A percentile compares a stretch with the other conserved stretches of the same genome.
These are phyloP conservation scores for Prunella strophiata DNA, from an alignment of 2,797 vertebrate species.

Conservation along the genomic window DNA sequence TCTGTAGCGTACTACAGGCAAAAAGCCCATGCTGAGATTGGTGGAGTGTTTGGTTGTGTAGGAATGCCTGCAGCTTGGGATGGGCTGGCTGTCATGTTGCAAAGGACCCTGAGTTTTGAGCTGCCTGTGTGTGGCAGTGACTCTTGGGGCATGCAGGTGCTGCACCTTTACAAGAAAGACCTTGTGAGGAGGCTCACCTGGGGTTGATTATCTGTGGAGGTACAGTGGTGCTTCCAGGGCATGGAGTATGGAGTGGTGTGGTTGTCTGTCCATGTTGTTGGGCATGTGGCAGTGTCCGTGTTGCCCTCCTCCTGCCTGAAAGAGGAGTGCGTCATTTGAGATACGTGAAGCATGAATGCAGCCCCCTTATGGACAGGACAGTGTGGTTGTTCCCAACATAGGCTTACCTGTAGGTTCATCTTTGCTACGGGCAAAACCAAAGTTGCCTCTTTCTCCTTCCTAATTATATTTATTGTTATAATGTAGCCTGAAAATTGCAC, in stretches of 20 bases:
- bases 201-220: not conserved
- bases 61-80: not conserved
- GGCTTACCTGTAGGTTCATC: not conserved
- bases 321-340: not conserved
- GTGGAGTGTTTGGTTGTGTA: fast-evolving
- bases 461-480: not conserved
- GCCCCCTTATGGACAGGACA: too few species aligned
- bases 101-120: not conserved
- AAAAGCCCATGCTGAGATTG: not conserved
- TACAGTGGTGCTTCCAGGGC: fast-evolving
- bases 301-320: not conserved
- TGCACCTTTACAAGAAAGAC: not conserved
- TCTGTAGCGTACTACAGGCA: not conserved
- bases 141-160: fast-evolving
- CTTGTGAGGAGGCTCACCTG: not conserved
- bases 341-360: not conserved
- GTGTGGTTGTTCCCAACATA: fast-evolving
- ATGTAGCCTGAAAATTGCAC: not conserved
- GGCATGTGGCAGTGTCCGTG: fast-evolving
- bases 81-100: not conserved
- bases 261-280: fast-evolving
- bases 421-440: not conserved
- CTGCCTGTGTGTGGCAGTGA: fast-evolving
- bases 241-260: not conserved
- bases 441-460: not conserved